A percentile compares a stretch with the other conserved stretches of the same genome.
phyloP scores from a whole-genome alignment of 1,140 invertebrate genomes.

The Dolichoris vasculosae region DNA sequence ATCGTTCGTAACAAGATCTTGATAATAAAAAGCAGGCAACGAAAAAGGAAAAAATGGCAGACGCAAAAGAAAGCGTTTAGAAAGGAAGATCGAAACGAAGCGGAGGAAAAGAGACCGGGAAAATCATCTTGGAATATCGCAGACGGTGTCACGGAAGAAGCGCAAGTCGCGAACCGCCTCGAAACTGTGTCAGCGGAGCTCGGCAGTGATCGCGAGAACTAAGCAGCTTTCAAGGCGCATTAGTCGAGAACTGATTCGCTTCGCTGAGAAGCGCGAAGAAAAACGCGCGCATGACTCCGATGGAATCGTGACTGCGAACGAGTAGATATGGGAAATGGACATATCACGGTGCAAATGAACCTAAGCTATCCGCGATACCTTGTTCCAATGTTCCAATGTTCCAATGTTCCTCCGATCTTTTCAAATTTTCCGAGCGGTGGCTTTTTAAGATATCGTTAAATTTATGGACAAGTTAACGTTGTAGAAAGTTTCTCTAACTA shows the following conservation, averaged over 20 bases:
- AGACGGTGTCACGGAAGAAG: background rate
- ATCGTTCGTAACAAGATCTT: no score
- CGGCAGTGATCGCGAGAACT: background rate
- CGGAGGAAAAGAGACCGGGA: background rate
- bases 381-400: no score
- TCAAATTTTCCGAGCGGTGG: no score
- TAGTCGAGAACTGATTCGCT: background rate
- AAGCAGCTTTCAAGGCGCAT: background rate
- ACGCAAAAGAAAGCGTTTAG: conserved; percentile 1
- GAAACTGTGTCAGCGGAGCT: conserved; percentile 18
- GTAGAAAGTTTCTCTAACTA: no score
- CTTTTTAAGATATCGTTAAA: no score
- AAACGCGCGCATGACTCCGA: background rate
- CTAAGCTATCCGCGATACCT: no score
- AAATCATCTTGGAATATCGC: background rate
- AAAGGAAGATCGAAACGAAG: background rate
- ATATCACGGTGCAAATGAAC: no score
- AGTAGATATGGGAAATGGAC: no score
- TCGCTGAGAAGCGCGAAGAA: background rate
- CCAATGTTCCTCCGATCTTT: no score
- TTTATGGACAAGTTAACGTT: no score
- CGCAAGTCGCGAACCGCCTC: background rate
- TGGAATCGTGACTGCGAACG: background rate
- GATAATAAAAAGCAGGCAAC: no score
- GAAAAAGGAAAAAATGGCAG: background rate